Evolutionary conservation across 2,797 vertebrate genomes (phyloP).

Genomic region (Gobionotothen gibberifrons): DNA sequence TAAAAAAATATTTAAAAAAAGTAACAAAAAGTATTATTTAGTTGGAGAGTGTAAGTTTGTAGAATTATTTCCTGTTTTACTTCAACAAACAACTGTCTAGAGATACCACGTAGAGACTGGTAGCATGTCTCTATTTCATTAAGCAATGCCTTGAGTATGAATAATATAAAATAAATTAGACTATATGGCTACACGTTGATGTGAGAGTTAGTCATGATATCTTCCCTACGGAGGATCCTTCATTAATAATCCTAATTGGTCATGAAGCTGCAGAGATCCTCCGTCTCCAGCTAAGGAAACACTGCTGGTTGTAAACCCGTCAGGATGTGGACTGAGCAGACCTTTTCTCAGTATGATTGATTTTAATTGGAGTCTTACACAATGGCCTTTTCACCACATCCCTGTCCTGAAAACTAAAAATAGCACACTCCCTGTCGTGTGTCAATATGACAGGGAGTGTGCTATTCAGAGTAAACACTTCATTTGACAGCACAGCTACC

Average conservation of each 20-base stretch:
- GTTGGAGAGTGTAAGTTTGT: neutral
- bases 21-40: neutral
- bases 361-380: conserved; percentile 40
- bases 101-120: neutral
- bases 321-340: conserved; percentile 17
- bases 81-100: neutral
- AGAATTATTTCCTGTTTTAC: neutral
- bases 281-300: conserved; percentile 52
- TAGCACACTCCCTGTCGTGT: conserved; percentile 9
- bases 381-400: conserved; percentile 24
- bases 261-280: conserved; percentile 30
- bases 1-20: no score
- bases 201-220: conserved; percentile 3
- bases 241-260: conserved; percentile 39
- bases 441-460: neutral
- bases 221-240: conserved; percentile 10
- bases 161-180: conserved; percentile 10
- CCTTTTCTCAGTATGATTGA: conserved; percentile 13
- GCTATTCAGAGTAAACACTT: neutral
- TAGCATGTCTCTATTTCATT: neutral
- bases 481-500: neutral
- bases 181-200: neutral
- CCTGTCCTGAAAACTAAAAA: conserved; percentile 23
- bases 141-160: neutral
- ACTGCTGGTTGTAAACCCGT: conserved; percentile 15